Evolutionary conservation across 2,888 invertebrate genomes (phyloP).

Genomic region (Noctua pronuba): DNA sequence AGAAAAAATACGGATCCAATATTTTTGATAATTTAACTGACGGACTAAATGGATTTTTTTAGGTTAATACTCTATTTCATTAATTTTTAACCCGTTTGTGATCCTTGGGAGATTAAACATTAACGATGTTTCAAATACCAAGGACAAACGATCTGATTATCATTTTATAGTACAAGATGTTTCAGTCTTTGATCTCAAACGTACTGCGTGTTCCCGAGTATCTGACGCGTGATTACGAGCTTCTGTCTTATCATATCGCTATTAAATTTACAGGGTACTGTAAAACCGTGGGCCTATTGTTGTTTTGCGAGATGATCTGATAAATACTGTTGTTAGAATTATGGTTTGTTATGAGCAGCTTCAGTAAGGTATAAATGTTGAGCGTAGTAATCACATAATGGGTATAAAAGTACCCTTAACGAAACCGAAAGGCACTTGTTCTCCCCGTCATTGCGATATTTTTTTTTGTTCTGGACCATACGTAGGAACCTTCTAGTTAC

Average conservation of each 20-base stretch:
- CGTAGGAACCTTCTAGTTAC: no score
- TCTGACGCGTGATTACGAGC: constrained; percentile 12
- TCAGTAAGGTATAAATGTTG: not conserved
- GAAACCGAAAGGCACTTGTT: no score
- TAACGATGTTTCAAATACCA: not conserved
- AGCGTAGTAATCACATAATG: not conserved
- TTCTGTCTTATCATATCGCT: constrained; percentile 18
- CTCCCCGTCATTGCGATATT: no score
- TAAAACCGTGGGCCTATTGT: constrained; percentile 29
- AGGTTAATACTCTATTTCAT: no score
- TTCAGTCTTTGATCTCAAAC: constrained; percentile 22
- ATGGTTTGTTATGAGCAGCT: not conserved
- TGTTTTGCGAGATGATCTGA: not conserved
- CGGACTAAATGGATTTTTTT: no score
- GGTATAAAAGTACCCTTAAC: no score
- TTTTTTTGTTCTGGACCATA: no score
- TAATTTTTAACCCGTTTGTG: not conserved
- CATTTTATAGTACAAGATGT: not conserved
- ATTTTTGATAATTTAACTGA: no score
- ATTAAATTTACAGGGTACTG: constrained; percentile 30
- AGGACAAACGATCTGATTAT: not conserved
- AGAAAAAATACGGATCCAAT: no score
- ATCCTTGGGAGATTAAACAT: not conserved
- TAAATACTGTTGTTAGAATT: constrained; percentile 7
- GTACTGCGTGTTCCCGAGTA: constrained; percentile 4